Conservation (phyloP, 2,113 vertebrate genomes). For the Hippolais icterina region DNA sequence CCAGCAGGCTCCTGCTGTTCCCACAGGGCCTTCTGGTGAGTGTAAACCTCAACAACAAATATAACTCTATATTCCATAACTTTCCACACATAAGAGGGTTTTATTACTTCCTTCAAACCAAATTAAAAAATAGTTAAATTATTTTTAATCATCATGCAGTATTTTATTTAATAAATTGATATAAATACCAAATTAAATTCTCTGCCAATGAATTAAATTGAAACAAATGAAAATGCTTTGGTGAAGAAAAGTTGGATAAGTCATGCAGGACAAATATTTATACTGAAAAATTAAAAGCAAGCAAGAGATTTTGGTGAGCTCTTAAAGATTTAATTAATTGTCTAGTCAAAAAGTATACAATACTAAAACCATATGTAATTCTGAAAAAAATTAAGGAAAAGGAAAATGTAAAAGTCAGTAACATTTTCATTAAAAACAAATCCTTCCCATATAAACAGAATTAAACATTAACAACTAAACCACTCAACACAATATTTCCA, state of each 20-base stretch:
- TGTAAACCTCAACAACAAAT: neutral
- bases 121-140: neutral
- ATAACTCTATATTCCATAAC: neutral
- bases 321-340: slow-evolving; percentile 30
- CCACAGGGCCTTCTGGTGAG: neutral
- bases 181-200: slow-evolving; percentile 11
- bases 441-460: neutral
- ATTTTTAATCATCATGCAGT: neutral
- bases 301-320: neutral
- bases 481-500: neutral
- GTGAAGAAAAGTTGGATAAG: slow-evolving; percentile 11
- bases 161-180: slow-evolving; percentile 12
- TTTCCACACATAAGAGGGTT: neutral
- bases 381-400: neutral
- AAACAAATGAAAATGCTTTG: slow-evolving; percentile 23
- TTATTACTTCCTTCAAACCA: neutral
- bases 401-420: neutral
- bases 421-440: slow-evolving; percentile 34
- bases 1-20: neutral
- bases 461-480: slow-evolving; percentile 3
- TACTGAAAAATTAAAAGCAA: slow-evolving; percentile 21
- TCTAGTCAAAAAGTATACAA: neutral
- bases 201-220: neutral
- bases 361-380: slow-evolving; percentile 20
- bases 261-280: neutral